These are phyloP conservation scores for Adelphocoris suturalis DNA, from an alignment of 2,888 invertebrate genomes.

Conservation along the genomic window DNA sequence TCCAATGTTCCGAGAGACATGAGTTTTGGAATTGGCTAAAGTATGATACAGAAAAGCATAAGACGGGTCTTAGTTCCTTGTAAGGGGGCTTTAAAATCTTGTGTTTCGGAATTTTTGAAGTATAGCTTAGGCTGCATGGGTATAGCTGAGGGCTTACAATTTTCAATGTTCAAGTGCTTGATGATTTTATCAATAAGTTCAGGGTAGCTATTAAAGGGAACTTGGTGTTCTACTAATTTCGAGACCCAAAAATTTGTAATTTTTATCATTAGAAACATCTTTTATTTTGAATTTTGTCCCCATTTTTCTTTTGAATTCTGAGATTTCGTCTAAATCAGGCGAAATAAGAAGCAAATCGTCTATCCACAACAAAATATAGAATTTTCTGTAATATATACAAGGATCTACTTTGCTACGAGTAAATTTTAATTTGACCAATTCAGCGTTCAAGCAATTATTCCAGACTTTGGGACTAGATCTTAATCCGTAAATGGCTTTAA, in stretches of 20 bases:
- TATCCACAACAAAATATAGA: slow-evolving; percentile 55
- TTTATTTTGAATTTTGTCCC: not conserved
- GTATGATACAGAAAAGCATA: slow-evolving; percentile 9
- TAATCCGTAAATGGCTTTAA: slow-evolving; percentile 66
- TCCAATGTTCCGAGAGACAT: not conserved
- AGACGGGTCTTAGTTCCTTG: slow-evolving; percentile 49
- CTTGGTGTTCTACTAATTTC: not conserved
- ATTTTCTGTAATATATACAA: slow-evolving; percentile 72
- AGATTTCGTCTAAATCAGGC: not conserved
- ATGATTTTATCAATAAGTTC: slow-evolving; percentile 36
- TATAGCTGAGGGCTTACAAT: slow-evolving; percentile 22
- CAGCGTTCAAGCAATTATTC: slow-evolving; percentile 72
- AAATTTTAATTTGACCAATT: slow-evolving; percentile 72
- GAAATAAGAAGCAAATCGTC: slow-evolving; percentile 50
- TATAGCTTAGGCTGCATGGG: slow-evolving; percentile 44
- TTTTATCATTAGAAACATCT: not conserved
- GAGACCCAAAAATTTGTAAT: not conserved
- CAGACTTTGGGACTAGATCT: slow-evolving; percentile 60
- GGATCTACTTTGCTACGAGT: slow-evolving; percentile 72
- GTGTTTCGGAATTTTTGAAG: not conserved
- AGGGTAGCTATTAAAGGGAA: not conserved
- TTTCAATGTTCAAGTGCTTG: slow-evolving; percentile 37
- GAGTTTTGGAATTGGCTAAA: slow-evolving; percentile 41
- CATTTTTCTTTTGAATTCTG: not conserved
- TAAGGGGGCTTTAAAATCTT: not conserved